Conservation (phyloP, 2,888 invertebrate genomes). For the Drosophila stalkeri region DNA sequence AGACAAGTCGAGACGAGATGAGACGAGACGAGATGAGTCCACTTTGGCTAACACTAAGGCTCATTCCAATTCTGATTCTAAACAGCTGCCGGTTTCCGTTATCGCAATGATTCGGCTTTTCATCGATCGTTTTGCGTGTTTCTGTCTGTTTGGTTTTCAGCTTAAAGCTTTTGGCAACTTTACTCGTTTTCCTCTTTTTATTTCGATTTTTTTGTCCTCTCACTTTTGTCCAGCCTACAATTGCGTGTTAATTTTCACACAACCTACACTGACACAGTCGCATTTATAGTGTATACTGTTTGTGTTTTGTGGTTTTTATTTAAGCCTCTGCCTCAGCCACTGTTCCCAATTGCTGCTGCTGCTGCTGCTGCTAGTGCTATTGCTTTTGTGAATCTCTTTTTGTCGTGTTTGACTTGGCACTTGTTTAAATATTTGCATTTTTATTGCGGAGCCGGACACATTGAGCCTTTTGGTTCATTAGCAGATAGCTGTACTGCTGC, state of each 20-base stretch:
- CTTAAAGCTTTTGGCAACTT: conserved; percentile 61
- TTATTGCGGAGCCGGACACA: conserved; percentile 59
- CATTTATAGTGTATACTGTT: conserved; percentile 62
- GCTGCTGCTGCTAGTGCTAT: conserved; percentile 9
- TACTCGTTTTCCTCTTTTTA: conserved; percentile 56
- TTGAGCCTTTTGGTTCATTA: conserved; percentile 66
- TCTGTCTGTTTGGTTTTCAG: conserved; percentile 70
- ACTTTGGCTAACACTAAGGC: conserved; percentile 24
- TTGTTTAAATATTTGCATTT: conserved; percentile 76
- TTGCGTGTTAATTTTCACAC: conserved; percentile 82
- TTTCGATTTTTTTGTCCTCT: conserved; percentile 57
- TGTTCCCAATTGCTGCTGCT: neutral
- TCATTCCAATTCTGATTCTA: conserved; percentile 14
- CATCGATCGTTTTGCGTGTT: conserved; percentile 77
- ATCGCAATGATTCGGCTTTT: conserved; percentile 49
- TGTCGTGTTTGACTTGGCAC: conserved; percentile 55
- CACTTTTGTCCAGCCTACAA: conserved; percentile 62
- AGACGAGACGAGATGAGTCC: conserved; percentile 27
- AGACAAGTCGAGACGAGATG: conserved; percentile 18
- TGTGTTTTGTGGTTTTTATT: conserved; percentile 65
- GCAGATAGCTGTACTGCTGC: conserved; percentile 49
- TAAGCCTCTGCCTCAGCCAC: conserved; percentile 20
- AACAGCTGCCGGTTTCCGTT: conserved; percentile 50
- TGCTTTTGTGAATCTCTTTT: conserved; percentile 18
- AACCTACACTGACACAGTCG: conserved; percentile 23